Base-by-base conservation (phyloP, 1,140 invertebrate species). In the Neodiprion pinetum region DNA sequence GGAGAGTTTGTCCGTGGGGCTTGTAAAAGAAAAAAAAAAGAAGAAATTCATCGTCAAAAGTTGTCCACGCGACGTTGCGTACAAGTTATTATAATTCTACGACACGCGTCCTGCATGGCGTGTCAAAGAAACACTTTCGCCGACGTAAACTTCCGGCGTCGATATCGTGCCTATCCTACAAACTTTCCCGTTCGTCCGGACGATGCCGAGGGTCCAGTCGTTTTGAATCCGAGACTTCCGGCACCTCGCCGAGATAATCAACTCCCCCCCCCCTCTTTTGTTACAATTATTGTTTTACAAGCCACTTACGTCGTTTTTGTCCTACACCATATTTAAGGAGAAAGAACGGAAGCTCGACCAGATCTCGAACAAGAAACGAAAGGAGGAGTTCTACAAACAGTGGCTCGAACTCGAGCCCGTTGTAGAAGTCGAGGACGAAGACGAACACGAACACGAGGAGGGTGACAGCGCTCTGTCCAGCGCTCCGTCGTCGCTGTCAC, bases 321-420 rank as follows among this genome's bases (percentile, higher is more conserved):
- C 70, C 53, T 14, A 28, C 72, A 75, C 76, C 70, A 74, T 74
- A 14, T 76, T 66, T 21, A 70, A 88, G 83, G 86, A 86, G 69
- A 86, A 85, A 53, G 85, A 88, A 65, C 82, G 87, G 5, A 88
- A 87, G 74, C 75, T 87, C 47, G 87, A 88, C n/a, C 86, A 87
- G 49, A 77, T 88, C 8, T 78, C 81, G 23, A 87, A 86, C 67
- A 86, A 86, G 40, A 84, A 82, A 47, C 77, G 84, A 67, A 87
- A 87, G 69, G 86, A 87, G 72, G 84, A 84, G 77, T 86, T 84
- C 72, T 86, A 84, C 72, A 85, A 82, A 47, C 85, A 86, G 28
- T 88, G 85, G 83, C 53, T 86, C 10, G 86, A 87, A 61, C 70
- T 88, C 9, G 86, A 87, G 48, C 85, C 86, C 12, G 86, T 87